Base-by-base conservation (phyloP, 2,888 invertebrate species). In the Pseudoips prasinana region DNA sequence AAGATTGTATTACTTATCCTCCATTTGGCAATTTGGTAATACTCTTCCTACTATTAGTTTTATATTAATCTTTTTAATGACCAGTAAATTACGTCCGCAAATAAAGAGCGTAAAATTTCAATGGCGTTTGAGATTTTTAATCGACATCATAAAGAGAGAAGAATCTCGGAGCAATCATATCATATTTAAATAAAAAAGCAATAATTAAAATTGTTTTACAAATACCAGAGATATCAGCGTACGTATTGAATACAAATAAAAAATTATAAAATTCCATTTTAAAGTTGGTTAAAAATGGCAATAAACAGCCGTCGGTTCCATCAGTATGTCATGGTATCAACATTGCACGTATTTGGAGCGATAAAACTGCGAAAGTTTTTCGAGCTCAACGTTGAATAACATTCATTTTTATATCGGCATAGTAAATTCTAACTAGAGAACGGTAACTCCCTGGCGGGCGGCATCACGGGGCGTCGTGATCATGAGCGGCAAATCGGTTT, bases 401-500 rank as follows among this genome's bases (percentile, higher is more conserved):
- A 53, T 60, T 59, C 53, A 54, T 56, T 47, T 62, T 65, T 55
- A 58, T 60, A 36, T 46, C 41, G 41, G 48, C 39, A 53, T 59
- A 55, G 52, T 53, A 56, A 58, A 64, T 67, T 64, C 63, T 56
- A 58, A 57, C 65, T 57, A 62, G 60, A 47, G 46, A 51, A 55
- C 34, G 42, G 48, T 46, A 56, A 57, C 59, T 42, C 65, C 81
- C 82, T 80, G 82, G 35, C 47, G 40, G 38, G 34, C 51, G 69
- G 55, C 59, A 55, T 73, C 83, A 70, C 62, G 79, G 66, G 67
- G 77, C 41, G 37, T 46, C 57, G 56, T 49, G 57, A 67, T 46
- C 57, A 56, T 49, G 57, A 67, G 64, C 73, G 60, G 68, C 65
- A 70, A 73, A 78, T 71, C 60, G 63, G 57, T 79, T 83, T 81